These are phyloP conservation scores for Cepaea nemoralis DNA, from an alignment of 1,140 invertebrate genomes.

Conservation along the genomic window DNA sequence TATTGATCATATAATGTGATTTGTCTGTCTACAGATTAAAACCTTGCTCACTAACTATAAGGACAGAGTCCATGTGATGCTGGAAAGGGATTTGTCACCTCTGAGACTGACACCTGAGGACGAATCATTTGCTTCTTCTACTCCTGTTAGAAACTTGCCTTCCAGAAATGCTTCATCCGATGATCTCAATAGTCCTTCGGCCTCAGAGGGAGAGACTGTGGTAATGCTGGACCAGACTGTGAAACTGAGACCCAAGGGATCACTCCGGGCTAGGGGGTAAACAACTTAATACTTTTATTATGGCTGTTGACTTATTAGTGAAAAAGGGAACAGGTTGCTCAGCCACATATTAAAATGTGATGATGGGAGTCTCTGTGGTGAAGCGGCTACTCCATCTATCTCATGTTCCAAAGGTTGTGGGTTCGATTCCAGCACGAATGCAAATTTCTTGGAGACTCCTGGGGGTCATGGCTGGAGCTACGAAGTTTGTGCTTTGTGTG, in stretches of 20 bases:
- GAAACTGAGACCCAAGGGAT: constrained; percentile 72
- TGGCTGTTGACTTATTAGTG: too few relatives aligned
- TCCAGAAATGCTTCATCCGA: constrained; percentile 44
- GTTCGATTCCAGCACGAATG: too few relatives aligned
- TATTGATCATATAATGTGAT: too few relatives aligned
- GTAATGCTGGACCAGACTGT: constrained; percentile 54
- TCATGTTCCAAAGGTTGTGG: too few relatives aligned
- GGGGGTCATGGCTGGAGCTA: too few relatives aligned
- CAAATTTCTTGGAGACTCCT: too few relatives aligned
- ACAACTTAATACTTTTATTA: too few relatives aligned
- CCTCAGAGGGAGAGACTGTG: constrained; percentile 68
- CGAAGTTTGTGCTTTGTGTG: too few relatives aligned
- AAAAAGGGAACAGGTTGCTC: too few relatives aligned
- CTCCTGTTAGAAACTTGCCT: constrained; percentile 39
- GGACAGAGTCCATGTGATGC: constrained; percentile 78
- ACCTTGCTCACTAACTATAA: constrained; percentile 60
- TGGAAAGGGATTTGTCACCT: constrained; percentile 89
- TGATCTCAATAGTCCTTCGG: constrained; percentile 35
- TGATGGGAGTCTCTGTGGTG: too few relatives aligned
- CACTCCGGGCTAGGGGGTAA: constrained; percentile 64
- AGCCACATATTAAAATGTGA: too few relatives aligned
- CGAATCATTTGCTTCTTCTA: constrained; percentile 37
- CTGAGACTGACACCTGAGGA: constrained; percentile 73
- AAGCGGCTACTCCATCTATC: too few relatives aligned
- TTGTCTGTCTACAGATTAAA: constrained; percentile 63